A percentile compares a stretch with the other conserved stretches of the same genome.
Conservation (phyloP, 2,888 invertebrate genomes). For the Ectemnius cavifrons region DNA sequence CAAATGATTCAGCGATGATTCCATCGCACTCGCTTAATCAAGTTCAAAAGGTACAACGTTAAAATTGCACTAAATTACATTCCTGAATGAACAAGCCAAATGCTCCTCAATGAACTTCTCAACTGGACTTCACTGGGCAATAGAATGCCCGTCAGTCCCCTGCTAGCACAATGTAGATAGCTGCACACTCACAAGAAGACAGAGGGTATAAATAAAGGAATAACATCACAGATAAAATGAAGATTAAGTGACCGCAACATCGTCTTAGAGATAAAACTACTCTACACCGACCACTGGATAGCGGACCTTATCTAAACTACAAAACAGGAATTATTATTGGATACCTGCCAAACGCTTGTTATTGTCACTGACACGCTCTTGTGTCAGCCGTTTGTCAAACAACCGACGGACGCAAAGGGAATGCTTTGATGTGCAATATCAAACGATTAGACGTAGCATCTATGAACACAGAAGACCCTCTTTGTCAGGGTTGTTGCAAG, state of each 20-base stretch:
- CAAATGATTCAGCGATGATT: too few relatives aligned
- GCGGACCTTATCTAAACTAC: not conserved
- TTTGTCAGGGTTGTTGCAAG: too few relatives aligned
- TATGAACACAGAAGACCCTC: too few relatives aligned
- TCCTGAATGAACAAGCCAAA: too few relatives aligned
- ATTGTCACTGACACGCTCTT: constrained; percentile 15
- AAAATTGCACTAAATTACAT: too few relatives aligned
- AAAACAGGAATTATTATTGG: constrained; percentile 4
- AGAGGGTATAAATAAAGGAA: constrained; percentile 30
- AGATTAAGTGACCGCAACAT: constrained; percentile 1
- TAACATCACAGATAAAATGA: constrained; percentile 39
- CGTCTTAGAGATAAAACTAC: not conserved
- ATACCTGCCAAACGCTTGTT: constrained; percentile 25
- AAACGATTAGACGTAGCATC: constrained; percentile 26
- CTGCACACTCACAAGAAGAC: not conserved
- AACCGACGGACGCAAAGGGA: constrained; percentile 19
- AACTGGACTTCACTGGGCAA: too few relatives aligned
- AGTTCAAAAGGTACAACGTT: too few relatives aligned
- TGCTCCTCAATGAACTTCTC: too few relatives aligned
- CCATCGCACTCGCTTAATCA: too few relatives aligned
- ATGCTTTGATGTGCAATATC: constrained; percentile 42
- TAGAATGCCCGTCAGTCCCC: too few relatives aligned
- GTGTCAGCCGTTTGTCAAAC: constrained; percentile 20
- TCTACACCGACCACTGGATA: too few relatives aligned
- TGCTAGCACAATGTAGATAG: too few relatives aligned